Evolutionary conservation across 2,113 vertebrate species (phyloP), one percentile per base, ranked within the genome.

Genomic region (Cololabis saira): DNA sequence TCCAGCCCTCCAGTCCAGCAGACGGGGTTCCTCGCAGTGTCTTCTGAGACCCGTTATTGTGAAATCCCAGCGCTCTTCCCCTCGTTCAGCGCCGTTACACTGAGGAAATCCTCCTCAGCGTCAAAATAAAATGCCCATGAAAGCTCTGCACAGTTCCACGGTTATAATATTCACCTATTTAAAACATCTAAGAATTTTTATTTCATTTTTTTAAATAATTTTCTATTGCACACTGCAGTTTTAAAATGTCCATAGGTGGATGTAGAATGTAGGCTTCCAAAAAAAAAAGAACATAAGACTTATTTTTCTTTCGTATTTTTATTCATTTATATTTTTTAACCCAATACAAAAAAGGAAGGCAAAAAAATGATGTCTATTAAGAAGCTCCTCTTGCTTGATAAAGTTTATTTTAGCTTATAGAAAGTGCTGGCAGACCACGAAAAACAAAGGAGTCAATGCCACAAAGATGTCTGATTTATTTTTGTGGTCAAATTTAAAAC

Each of bases 61-160:
- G 89, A 85, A 90, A 90, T 76, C 74, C 68, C 49, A n/a, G 60
- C 48, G 53, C 85, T 79, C 83, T 84, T 82, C 80, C 80, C 60
- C 75, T 69, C 76, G 66, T 71, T 64, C 43, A 68, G 75, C 51
- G 43, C 17, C 47, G 70, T 82, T 76, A 55, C 37, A 73, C 62
- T 83, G 81, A 84, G 85, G 87, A 86, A 84, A 89, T 87, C 78
- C 81, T 76, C 62, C 50, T 37, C 45, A 54, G 67, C 7, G 49
- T 63, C 78, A 67, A 67, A 63, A 74, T 37, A 67, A 78, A 78
- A 48, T 1, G n/a, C 41, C 21, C 27, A 3, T 10, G 9, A 37
- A 33, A 22, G 5, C 19, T 56, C n/a, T n/a, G n/a, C 12, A 51
- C 48, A 17, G 41, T 22, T 44, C n/a, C n/a, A n/a, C n/a, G 15